Evolutionary conservation across 2,888 invertebrate genomes (phyloP).

Genomic region (Cosmia trapezina): DNA sequence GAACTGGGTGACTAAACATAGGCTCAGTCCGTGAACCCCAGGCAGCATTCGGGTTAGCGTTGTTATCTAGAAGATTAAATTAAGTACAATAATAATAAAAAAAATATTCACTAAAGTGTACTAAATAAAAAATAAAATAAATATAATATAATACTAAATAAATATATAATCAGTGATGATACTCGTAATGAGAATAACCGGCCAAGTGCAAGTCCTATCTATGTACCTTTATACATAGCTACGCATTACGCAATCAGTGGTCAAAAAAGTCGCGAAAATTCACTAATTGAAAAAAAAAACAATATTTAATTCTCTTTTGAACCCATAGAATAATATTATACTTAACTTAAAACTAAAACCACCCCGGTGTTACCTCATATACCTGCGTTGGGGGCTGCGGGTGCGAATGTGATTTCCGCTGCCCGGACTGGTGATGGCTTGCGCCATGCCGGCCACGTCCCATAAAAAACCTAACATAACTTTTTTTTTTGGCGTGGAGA

Average conservation of each 20-base stretch:
- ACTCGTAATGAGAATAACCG: not conserved
- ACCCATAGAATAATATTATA: no score
- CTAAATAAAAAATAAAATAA: no score
- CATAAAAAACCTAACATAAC: no score
- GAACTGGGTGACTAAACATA: conserved; percentile 66
- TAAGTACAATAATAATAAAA: not conserved
- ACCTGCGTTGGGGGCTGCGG: no score
- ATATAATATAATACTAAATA: conserved; percentile 1
- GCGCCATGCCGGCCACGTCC: no score
- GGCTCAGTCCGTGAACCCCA: conserved; percentile 52
- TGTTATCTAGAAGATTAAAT: conserved; percentile 61
- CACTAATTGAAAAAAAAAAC: not conserved
- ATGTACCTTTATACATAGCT: not conserved
- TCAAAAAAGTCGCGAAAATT: not conserved
- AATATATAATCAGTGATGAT: conserved; percentile 3
- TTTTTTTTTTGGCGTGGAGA: no score
- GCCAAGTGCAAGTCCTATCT: not conserved
- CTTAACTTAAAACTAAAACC: no score
- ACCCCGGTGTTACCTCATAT: no score
- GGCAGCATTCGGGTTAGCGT: conserved; percentile 31
- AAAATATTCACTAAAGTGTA: not conserved
- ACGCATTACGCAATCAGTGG: not conserved
- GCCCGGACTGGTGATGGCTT: no score
- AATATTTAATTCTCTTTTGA: not conserved
- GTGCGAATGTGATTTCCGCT: no score